A percentile compares a stretch with the other conserved stretches of the same genome.
Evolutionary conservation across 2,888 invertebrate genomes (phyloP).

Genomic region (Lepidocyrtinus sp.): DNA sequence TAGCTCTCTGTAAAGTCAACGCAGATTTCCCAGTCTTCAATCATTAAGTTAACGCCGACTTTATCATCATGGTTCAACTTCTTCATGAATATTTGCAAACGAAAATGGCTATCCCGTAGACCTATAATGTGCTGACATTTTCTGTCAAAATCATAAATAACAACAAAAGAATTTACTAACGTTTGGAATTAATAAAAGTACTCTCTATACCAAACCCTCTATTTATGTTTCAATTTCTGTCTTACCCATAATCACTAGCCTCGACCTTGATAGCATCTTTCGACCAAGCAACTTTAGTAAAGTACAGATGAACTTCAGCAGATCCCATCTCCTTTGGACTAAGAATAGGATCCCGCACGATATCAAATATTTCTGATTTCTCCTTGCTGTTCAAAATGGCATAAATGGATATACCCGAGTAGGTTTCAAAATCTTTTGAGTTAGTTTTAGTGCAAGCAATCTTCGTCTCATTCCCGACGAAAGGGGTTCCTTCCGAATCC

Average conservation of each 20-base stretch:
- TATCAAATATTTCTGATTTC: conserved; percentile 39
- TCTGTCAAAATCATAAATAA: conserved; percentile 16
- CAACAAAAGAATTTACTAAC: too few species aligned
- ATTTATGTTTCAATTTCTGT: too few species aligned
- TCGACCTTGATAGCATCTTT: conserved; percentile 20
- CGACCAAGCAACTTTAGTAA: conserved; percentile 37
- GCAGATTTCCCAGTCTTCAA: conserved; percentile 47
- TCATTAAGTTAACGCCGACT: too few species aligned
- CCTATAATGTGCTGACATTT: conserved; percentile 45
- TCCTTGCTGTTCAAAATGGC: conserved; percentile 17
- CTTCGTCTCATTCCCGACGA: conserved; percentile 31
- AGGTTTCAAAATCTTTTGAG: conserved; percentile 27
- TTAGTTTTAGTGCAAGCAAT: conserved; percentile 11
- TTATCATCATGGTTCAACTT: neutral
- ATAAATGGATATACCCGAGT: conserved; percentile 26
- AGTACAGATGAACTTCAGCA: conserved; percentile 39
- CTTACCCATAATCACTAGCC: conserved; percentile 29
- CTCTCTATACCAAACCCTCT: too few species aligned
- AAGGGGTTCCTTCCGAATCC: conserved; percentile 9
- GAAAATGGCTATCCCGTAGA: conserved; percentile 33
- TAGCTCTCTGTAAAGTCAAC: conserved; percentile 45
- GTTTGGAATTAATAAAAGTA: too few species aligned
- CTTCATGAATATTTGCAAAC: conserved; percentile 24
- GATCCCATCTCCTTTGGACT: conserved; percentile 38
- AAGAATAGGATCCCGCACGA: conserved; percentile 36